Conservation (phyloP, 2,888 invertebrate genomes). For the Conchocele bisecta region DNA sequence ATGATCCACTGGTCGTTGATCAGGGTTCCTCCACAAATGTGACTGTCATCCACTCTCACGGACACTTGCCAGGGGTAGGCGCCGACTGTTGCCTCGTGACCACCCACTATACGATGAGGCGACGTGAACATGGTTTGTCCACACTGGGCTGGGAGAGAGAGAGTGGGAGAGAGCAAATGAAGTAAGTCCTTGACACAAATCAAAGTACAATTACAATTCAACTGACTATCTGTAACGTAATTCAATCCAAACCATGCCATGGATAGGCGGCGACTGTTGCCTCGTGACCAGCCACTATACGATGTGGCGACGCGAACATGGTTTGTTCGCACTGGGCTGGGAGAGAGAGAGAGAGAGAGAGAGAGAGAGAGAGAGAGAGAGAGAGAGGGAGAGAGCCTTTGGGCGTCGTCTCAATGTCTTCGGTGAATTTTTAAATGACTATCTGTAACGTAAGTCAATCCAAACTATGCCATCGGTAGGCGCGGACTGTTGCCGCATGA, state of each 20-base stretch:
- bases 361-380: too few relatives aligned
- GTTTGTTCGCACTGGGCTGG: slow-evolving; percentile 27
- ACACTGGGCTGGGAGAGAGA: slow-evolving; percentile 16
- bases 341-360: too few relatives aligned
- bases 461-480: slow-evolving; percentile 65
- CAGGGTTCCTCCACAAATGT: slow-evolving; percentile 61
- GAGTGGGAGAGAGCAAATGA: too few relatives aligned
- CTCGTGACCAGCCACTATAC: slow-evolving; percentile 53
- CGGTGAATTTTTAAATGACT: too few relatives aligned
- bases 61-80: slow-evolving; percentile 65
- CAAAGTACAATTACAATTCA: too few relatives aligned
- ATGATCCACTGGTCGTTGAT: slow-evolving; percentile 57
- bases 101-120: slow-evolving; percentile 53
- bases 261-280: slow-evolving; percentile 50
- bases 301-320: slow-evolving; percentile 7
- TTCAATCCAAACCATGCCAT: too few relatives aligned
- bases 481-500: slow-evolving; percentile 26
- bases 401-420: too few relatives aligned
- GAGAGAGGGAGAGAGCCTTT: too few relatives aligned
- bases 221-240: too few relatives aligned
- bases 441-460: too few relatives aligned
- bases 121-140: slow-evolving; percentile 15
- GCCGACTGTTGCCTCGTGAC: slow-evolving; percentile 30
- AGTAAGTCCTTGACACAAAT: too few relatives aligned
- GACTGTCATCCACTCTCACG: slow-evolving; percentile 41